Evolutionary conservation across 1,140 invertebrate genomes (phyloP).

Genomic region (Dendrolimus kikuchii): DNA sequence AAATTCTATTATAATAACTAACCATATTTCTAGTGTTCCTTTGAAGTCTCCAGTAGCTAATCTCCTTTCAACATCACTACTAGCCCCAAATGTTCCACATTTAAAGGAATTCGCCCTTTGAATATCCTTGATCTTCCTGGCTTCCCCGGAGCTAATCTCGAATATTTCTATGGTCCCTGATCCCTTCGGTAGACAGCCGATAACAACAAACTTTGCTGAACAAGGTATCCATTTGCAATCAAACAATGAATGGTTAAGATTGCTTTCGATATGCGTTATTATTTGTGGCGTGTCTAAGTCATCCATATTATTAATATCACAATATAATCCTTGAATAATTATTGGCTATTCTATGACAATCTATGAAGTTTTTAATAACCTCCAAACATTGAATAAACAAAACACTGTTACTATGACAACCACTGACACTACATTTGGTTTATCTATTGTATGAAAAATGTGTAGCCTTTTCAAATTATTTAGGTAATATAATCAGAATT

Average conservation of each 20-base stretch:
- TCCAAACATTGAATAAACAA: slow-evolving; percentile 14
- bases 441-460: slow-evolving; percentile 5
- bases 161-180: slow-evolving; percentile 92
- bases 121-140: slow-evolving; percentile 82
- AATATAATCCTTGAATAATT: slow-evolving; percentile 2
- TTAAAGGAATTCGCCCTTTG: slow-evolving; percentile 89
- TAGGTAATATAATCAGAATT: no score
- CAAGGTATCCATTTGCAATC: slow-evolving; percentile 96
- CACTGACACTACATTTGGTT: neutral
- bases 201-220: slow-evolving; percentile 91
- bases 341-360: slow-evolving; percentile 20
- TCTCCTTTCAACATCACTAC: slow-evolving; percentile 82
- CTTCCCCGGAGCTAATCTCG: slow-evolving; percentile 82
- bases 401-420: slow-evolving; percentile 25
- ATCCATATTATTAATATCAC: slow-evolving; percentile 48
- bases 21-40: slow-evolving; percentile 90
- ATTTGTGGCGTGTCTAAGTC: slow-evolving; percentile 89
- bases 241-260: slow-evolving; percentile 89
- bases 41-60: slow-evolving; percentile 94
- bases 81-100: slow-evolving; percentile 94
- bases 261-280: slow-evolving; percentile 89
- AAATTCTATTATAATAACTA: slow-evolving; percentile 19
- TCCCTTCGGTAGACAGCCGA: slow-evolving; percentile 89
- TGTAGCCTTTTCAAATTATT: neutral
- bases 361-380: neutral